Conservation (phyloP, 2,797 vertebrate genomes). For the Oreonectes daqikongensis region DNA sequence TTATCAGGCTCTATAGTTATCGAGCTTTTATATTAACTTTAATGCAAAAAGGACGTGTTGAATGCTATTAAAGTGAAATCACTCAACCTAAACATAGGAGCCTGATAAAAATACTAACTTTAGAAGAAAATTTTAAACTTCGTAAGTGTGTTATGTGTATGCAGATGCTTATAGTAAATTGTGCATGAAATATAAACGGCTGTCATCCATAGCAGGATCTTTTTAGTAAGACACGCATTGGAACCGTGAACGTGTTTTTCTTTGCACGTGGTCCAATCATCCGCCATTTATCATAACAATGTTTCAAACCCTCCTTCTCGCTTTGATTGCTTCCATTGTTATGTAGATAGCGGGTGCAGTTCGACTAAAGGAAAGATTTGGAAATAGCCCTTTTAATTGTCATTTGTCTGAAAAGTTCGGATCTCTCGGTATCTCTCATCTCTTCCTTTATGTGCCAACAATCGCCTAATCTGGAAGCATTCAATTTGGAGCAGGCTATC, state of each 20-base stretch:
- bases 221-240: neutral
- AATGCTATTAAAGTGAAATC: too few species aligned
- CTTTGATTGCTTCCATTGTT: slow-evolving; percentile 61
- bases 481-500: slow-evolving; percentile 57
- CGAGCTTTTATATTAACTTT: too few species aligned
- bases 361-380: slow-evolving; percentile 45
- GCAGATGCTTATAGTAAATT: too few species aligned
- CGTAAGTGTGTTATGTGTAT: too few species aligned
- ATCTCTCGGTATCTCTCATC: slow-evolving; percentile 51
- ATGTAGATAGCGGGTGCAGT: slow-evolving; percentile 54
- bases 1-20: too few species aligned
- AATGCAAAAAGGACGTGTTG: too few species aligned
- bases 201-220: neutral
- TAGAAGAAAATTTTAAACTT: too few species aligned
- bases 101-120: too few species aligned
- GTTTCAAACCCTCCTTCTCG: slow-evolving; percentile 46
- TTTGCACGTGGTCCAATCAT: slow-evolving; percentile 49
- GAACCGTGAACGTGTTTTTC: slow-evolving; percentile 22
- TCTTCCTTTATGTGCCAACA: slow-evolving; percentile 54
- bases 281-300: slow-evolving; percentile 51
- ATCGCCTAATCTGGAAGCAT: slow-evolving; percentile 59
- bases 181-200: neutral
- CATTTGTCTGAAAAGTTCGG: slow-evolving; percentile 28
- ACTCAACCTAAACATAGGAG: too few species aligned
- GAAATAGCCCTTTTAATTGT: slow-evolving; percentile 56